Percentiles rank a stretch among this genome's conserved stretches.
Conservation (phyloP, 2,797 vertebrate species). For the Enteromius argenteus region DNA sequence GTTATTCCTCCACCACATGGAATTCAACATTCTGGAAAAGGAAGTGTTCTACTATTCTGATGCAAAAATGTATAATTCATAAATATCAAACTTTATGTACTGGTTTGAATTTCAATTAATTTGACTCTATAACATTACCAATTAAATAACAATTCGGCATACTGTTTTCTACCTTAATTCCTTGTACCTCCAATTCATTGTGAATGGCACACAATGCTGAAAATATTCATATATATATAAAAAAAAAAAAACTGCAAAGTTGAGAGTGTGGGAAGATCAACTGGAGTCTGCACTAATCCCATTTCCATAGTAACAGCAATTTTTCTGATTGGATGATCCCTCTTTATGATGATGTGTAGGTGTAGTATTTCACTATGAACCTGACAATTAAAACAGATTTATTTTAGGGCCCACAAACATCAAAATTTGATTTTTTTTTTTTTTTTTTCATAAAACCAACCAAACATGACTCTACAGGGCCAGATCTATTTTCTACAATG, state of each 20-base stretch:
- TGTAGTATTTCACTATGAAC: not conserved
- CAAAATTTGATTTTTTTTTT: not conserved
- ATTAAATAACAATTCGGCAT: no score
- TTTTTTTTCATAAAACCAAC: not conserved
- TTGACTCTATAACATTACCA: not conserved
- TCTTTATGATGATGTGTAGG: not conserved
- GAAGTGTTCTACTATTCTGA: not conserved
- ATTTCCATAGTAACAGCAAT: constrained; percentile 3
- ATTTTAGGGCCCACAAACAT: not conserved
- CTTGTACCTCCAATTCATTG: not conserved
- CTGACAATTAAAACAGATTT: not conserved
- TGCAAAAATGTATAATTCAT: not conserved
- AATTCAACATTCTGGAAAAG: no score
- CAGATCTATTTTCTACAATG: not conserved
- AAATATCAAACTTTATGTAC: not conserved
- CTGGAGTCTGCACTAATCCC: not conserved
- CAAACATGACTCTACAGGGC: not conserved
- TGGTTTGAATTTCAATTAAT: not conserved
- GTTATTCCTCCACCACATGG: no score
- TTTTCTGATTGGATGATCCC: not conserved
- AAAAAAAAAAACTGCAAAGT: not conserved
- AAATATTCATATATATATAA: not conserved
- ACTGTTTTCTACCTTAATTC: not conserved
- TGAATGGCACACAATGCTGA: not conserved
- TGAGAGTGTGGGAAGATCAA: not conserved